Base-by-base conservation (phyloP, 2,797 vertebrate species). In the Acrocephalus scirpaceus region DNA sequence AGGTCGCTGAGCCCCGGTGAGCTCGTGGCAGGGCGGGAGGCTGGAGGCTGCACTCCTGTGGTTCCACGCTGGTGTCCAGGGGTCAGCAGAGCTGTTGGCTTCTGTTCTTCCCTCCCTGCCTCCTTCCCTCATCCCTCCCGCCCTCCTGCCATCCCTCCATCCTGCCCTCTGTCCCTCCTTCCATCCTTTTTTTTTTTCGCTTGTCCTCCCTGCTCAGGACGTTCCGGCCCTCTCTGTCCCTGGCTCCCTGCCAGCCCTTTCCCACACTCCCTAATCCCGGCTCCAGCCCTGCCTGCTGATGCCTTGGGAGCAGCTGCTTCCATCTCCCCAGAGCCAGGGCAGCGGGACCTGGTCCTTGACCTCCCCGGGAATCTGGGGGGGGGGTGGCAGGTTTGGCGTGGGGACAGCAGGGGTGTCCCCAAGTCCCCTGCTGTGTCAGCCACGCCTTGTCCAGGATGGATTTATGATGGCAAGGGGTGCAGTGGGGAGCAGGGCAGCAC, bases 281-380 rank as follows among this genome's bases (percentile, higher is more conserved):
- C 90, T 93, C 70, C 80, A 75, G 34, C 71, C 40, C 32, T 6
- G 61, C 71, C 94, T 96, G 91, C 89, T 23, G 69, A 26, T 64
- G 89, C 87, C 79, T 75, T 40, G 86, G 67, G 86, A 97, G 93
- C 97, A 97, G 97, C 97, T 97, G 96, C 93, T 95, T 29, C 40
- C 67, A 86, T 79, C 90, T 71, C 64, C 95, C 62, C 11, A 38
- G 10, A 69, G 57, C 88, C 88, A 38, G 56, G 92, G 65, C 79
- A 96, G 91, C 36, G 10, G 84, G 87, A 69, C 91, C 95, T 60
- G 72, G 42, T 72, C 85, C 57, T 87, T 87, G 96, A 94, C 94
- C 96, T 66, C 74, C n/a, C 0, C 8, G 34, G 18, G 25, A 22
- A 26, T 14, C 27, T 3, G 4, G 36, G 23, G 38, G 23, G 38